phyloP scores from a whole-genome alignment of 2,113 vertebrate genomes.

The Apteryx mantelli region DNA sequence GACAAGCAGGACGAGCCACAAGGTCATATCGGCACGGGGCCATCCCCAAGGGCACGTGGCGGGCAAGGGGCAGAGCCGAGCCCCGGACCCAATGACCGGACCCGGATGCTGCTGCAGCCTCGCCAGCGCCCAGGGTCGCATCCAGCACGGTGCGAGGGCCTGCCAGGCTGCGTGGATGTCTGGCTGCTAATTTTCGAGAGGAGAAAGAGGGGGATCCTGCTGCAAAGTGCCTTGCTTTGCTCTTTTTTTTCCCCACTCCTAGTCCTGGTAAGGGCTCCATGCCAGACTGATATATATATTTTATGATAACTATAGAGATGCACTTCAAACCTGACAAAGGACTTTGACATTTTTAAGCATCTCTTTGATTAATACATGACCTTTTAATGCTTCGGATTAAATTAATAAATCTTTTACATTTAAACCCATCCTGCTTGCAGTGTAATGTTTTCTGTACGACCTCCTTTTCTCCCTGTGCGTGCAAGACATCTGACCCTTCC shows the following conservation, averaged over 20 bases:
- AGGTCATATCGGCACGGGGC: too few species aligned
- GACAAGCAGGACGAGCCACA: rapidly evolving
- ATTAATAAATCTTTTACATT: conserved; percentile 64
- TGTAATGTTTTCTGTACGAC: not conserved
- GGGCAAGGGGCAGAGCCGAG: not conserved
- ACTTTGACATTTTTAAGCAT: conserved; percentile 67
- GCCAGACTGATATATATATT: conserved; percentile 60
- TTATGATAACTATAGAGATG: conserved; percentile 62
- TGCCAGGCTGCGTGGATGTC: too few species aligned
- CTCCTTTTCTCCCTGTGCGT: not conserved
- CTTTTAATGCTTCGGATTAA: conserved; percentile 62
- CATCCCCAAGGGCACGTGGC: not conserved
- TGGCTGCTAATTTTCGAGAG: not conserved
- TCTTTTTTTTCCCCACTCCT: not conserved
- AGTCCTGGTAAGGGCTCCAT: not conserved
- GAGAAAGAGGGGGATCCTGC: not conserved
- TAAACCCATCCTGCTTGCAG: not conserved
- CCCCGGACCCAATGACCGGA: not conserved
- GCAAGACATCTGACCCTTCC: not conserved
- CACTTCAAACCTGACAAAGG: conserved; percentile 57
- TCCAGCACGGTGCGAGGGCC: too few species aligned
- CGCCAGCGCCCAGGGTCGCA: not conserved
- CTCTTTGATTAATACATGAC: conserved; percentile 69
- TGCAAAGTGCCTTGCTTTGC: rapidly evolving
- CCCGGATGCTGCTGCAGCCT: not conserved